phyloP scores from a whole-genome alignment of 23 tunicate genomes.

The Clavelina lepadiformis region DNA sequence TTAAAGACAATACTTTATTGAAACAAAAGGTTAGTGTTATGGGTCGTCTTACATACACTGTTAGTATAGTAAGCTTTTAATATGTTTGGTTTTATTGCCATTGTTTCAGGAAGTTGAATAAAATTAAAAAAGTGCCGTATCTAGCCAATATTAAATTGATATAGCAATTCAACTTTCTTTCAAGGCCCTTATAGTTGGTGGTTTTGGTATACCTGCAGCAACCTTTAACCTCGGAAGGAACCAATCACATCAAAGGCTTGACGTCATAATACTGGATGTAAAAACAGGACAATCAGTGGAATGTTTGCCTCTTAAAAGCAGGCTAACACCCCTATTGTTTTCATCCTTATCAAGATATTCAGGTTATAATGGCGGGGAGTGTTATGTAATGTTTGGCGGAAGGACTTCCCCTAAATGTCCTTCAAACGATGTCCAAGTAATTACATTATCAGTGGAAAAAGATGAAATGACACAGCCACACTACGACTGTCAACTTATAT shows the following conservation, averaged over 20 bases:
- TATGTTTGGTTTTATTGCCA: no score
- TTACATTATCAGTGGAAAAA: slow-evolving; percentile 4
- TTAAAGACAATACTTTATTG: no score
- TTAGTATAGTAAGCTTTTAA: no score
- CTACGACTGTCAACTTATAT: neutral
- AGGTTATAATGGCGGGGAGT: neutral
- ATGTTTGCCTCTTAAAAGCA: no score
- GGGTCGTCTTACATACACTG: no score
- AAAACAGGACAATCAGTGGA: neutral
- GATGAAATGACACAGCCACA: neutral
- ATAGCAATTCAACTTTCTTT: no score
- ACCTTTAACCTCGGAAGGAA: neutral
- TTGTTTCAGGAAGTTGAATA: no score
- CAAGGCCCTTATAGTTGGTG: slow-evolving; percentile 33
- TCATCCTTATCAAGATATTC: neutral
- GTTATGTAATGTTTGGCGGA: slow-evolving; percentile 67
- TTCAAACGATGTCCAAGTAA: slow-evolving; percentile 11
- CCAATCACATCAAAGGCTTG: neutral
- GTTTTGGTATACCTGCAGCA: slow-evolving; percentile 30
- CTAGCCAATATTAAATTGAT: no score
- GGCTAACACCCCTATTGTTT: slow-evolving; percentile 2
- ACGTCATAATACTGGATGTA: slow-evolving; percentile 2
- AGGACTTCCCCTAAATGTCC: slow-evolving; percentile 44
- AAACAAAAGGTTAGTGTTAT: no score
- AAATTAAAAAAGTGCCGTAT: no score